phyloP scores from a whole-genome alignment of 2,113 vertebrate species.

The Seriola rivoliana region DNA sequence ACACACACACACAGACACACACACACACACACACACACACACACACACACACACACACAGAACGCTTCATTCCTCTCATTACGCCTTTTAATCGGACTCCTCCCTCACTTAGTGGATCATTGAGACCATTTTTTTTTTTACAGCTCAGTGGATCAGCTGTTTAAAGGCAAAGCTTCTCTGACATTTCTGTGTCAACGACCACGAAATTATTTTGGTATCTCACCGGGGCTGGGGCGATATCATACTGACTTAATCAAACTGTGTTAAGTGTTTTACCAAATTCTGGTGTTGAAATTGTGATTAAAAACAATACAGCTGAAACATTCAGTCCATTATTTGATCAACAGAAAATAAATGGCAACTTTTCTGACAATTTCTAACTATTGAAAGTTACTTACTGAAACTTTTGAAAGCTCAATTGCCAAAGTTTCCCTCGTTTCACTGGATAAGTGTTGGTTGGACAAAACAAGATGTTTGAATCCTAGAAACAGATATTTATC shows the following conservation, averaged over 20 bases:
- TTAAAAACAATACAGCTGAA: not conserved
- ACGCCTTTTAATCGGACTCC: conserved; percentile 4
- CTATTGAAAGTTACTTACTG: too few species aligned
- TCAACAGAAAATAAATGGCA: too few species aligned
- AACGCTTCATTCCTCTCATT: conserved; percentile 42
- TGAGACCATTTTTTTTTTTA: conserved; percentile 35
- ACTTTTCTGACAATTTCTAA: too few species aligned
- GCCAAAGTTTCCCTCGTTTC: too few species aligned
- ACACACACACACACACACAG: conserved; percentile 6
- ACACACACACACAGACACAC: not conserved
- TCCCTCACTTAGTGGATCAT: conserved; percentile 35
- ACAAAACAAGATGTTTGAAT: not conserved
- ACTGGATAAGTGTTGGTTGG: too few species aligned
- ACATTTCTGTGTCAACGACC: not conserved
- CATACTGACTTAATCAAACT: not conserved
- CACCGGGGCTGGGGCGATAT: not conserved
- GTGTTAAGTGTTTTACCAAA: not conserved
- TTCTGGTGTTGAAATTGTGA: not conserved
- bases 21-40: not conserved
- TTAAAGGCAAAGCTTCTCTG: not conserved
- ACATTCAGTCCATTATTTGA: too few species aligned
- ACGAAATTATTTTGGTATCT: not conserved
- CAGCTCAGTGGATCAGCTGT: conserved; percentile 29
- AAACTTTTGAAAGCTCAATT: too few species aligned
- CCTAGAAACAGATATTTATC: not conserved